Conservation (phyloP, 2,888 invertebrate genomes). For the Eupsilia transversa region DNA sequence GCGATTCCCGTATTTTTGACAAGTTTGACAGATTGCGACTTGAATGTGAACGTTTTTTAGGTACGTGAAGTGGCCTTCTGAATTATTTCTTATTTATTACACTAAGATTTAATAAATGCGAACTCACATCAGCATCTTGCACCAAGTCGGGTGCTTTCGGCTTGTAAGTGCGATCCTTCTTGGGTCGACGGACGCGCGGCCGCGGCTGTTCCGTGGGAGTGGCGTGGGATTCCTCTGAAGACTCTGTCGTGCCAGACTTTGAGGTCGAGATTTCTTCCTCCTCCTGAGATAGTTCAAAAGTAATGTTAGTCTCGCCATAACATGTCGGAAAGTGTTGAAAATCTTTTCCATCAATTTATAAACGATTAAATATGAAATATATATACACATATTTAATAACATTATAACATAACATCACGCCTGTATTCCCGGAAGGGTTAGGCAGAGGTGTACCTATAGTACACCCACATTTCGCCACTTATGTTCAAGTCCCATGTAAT, state of each 20-base stretch:
- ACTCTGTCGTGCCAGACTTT: constrained; percentile 77
- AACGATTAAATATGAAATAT: neutral
- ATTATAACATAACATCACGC: too few species aligned
- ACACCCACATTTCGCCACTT: too few species aligned
- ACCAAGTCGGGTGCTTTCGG: constrained; percentile 83
- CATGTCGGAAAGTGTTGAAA: neutral
- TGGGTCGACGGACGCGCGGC: constrained; percentile 76
- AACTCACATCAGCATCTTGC: constrained; percentile 87
- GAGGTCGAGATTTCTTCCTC: constrained; percentile 86
- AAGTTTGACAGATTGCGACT: too few species aligned
- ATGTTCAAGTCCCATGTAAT: too few species aligned
- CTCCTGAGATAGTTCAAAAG: constrained; percentile 69
- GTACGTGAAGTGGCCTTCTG: too few species aligned
- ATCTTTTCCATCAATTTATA: neutral
- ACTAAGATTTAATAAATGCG: neutral
- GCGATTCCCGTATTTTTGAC: too few species aligned
- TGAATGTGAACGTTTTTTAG: too few species aligned
- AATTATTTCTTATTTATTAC: neutral
- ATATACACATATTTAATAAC: too few species aligned
- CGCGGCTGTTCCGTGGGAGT: constrained; percentile 69
- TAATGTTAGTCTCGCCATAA: neutral
- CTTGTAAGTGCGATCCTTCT: constrained; percentile 84
- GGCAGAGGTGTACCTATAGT: too few species aligned
- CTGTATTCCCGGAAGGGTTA: too few species aligned
- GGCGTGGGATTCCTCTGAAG: constrained; percentile 72